Conservation (phyloP, 2,113 vertebrate species). For the Phaethon lepturus region DNA sequence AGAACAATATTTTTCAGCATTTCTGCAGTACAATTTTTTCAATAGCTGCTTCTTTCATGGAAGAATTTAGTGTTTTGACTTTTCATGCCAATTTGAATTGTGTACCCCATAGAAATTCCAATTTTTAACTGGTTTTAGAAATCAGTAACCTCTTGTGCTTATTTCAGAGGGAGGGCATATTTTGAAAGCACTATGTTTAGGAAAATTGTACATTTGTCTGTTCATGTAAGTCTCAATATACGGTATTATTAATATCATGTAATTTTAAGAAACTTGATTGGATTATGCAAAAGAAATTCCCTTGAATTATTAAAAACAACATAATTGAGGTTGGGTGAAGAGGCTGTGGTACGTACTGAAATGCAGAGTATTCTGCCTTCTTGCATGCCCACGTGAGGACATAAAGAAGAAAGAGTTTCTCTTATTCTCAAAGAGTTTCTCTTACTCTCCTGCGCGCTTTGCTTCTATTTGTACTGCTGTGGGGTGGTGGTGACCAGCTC, state of each 20-base stretch:
- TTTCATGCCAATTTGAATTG: not conserved
- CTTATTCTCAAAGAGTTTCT: not conserved
- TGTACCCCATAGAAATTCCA: not conserved
- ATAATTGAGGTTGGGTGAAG: not conserved
- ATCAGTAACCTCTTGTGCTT: not conserved
- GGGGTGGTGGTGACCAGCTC: fast-evolving
- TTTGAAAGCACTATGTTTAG: not conserved
- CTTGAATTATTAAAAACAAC: not conserved
- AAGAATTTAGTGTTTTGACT: not conserved
- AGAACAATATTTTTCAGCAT: not conserved
- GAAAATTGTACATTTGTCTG: not conserved
- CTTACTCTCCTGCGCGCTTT: not conserved
- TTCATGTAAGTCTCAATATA: not conserved
- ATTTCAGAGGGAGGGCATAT: not conserved
- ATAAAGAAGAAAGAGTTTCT: not conserved
- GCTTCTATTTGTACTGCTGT: not conserved
- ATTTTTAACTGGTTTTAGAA: not conserved
- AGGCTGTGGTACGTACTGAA: not conserved
- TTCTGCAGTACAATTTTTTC: not conserved
- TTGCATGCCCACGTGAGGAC: not conserved
- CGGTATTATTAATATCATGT: not conserved
- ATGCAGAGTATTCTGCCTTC: not conserved
- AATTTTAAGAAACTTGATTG: not conserved
- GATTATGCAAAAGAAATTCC: not conserved
- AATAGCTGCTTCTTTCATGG: not conserved